Evolutionary conservation across 2,888 invertebrate genomes (phyloP).

Genomic region (Gortyna flavago): DNA sequence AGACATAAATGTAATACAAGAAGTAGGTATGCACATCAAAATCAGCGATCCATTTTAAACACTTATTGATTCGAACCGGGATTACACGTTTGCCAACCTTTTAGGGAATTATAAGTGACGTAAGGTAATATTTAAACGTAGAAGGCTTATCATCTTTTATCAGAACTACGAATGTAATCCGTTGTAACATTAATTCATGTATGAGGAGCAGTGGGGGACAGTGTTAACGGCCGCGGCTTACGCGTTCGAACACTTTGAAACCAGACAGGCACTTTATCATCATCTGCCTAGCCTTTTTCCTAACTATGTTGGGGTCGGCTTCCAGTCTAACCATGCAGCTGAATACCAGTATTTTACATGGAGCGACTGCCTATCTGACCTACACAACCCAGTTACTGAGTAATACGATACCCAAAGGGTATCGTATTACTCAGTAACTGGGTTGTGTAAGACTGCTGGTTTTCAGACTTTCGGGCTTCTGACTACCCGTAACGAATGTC

Average conservation of each 20-base stretch:
- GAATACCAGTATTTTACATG: too few relatives aligned
- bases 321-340: too few relatives aligned
- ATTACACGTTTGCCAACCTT: conserved; percentile 39
- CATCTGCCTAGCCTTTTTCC: too few relatives aligned
- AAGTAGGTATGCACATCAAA: not conserved
- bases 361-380: too few relatives aligned
- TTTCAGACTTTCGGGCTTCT: too few relatives aligned
- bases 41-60: conserved; percentile 25
- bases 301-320: too few relatives aligned
- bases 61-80: conserved; percentile 27
- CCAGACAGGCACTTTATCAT: not conserved
- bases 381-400: too few relatives aligned
- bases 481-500: too few relatives aligned
- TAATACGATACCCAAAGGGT: too few relatives aligned
- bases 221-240: not conserved
- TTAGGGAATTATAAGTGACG: conserved; percentile 45
- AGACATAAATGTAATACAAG: conserved; percentile 1
- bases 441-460: too few relatives aligned
- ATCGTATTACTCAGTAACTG: too few relatives aligned
- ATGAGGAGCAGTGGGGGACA: conserved; percentile 3
- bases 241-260: too few relatives aligned
- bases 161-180: conserved; percentile 25
- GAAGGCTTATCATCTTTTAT: conserved; percentile 37
- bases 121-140: conserved; percentile 46
- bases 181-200: conserved; percentile 19